Evolutionary conservation across 64 coral and sea anemone genomes (phyloP), one percentile per base, ranked within the genome.

Genomic region (Hydrozoanthus tunicans): DNA sequence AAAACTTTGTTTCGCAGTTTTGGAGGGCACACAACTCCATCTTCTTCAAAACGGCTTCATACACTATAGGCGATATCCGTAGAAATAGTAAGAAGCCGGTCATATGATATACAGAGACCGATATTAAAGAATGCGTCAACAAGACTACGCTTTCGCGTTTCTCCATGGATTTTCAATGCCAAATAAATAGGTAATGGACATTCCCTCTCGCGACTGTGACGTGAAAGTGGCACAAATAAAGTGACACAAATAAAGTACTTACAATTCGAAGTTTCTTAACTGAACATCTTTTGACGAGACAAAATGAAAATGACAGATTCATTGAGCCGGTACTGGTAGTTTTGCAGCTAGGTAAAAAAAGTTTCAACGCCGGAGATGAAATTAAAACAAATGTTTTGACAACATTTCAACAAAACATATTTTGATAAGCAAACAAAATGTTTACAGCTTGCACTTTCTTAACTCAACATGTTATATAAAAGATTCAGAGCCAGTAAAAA

Each of bases 141-240:
- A 81, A 82, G 80, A 66, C 79, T 81, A 64, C 59, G 23, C 64
- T 81, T 82, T 12, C 60, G 79, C 24, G 59, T 82, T 82, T 82
- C 80, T 66, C 80, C 62, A 53, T 54, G 61, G 61, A 66, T 67
- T 25, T 82, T 66, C 32, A 66, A 53, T n/a, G 62, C 62, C 62
- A 82, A 15, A n/a, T 66, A 66, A 53, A 82, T 82, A 1, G 62
- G 61, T 32, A 66, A 66, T 66, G 11, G 61, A 5, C 61, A 65
- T 82, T 82, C 80, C 53, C 27, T 82, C 3, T 82, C 60, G 3
- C 13, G 26, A 66, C 11, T 65, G 80, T 82, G 61, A 0, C 61
- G 27, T 53, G 62, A 53, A 63, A 64, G 59, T 82, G 80, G 6
- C 51, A 20, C 20, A 20, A 20, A 20, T 20, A 20, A 20, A 20